Evolutionary conservation across 2,797 vertebrate genomes (phyloP).

Genomic region (Oreochromis grahami): DNA sequence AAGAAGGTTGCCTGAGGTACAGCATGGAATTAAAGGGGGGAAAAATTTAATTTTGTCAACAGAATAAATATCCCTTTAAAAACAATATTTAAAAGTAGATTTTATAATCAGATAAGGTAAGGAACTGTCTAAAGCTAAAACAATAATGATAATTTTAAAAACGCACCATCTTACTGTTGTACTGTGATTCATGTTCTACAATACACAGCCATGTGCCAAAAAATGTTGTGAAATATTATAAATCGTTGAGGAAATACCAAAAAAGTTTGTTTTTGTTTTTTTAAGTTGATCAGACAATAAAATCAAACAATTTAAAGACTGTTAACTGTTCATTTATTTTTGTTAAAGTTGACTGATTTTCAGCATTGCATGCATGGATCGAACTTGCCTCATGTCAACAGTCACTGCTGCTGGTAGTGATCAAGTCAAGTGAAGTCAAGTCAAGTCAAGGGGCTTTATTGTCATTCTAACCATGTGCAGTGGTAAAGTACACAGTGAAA

Average conservation of each 20-base stretch:
- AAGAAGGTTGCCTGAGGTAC: fast-evolving
- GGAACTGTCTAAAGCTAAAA: background rate
- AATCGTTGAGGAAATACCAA: fast-evolving
- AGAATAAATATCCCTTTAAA: background rate
- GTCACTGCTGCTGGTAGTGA: fast-evolving
- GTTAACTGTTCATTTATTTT: background rate
- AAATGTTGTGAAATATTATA: background rate
- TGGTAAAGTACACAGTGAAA: fast-evolving
- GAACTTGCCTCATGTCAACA: fast-evolving
- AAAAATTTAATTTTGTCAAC: fast-evolving
- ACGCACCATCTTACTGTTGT: fast-evolving
- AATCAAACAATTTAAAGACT: background rate
- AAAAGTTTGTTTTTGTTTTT: background rate
- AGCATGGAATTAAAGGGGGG: background rate
- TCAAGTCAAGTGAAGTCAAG: background rate
- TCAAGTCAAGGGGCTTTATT: fast-evolving
- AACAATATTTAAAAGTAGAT: background rate
- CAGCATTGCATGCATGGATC: background rate
- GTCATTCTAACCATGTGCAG: background rate
- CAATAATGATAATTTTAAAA: background rate
- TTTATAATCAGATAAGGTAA: background rate
- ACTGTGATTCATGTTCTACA: background rate
- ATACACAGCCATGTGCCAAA: background rate
- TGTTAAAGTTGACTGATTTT: background rate
- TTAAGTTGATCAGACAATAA: background rate